Evolutionary conservation across 2,797 vertebrate genomes (phyloP).

Genomic region (Neosilurus hyrtlii): DNA sequence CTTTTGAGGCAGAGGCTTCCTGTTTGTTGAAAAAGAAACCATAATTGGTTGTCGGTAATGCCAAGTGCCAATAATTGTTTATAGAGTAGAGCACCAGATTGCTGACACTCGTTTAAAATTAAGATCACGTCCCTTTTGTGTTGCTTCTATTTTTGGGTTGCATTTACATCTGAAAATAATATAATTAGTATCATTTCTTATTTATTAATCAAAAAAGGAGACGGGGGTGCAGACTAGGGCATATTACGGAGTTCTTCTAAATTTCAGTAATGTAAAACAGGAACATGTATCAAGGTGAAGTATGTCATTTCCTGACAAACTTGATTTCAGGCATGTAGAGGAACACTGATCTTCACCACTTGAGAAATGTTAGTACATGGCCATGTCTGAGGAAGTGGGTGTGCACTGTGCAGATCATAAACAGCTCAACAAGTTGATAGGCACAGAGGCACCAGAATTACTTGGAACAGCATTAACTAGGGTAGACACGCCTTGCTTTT

Average conservation of each 20-base stretch:
- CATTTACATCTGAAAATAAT: background rate
- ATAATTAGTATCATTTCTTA: background rate
- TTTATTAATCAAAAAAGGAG: too few relatives aligned
- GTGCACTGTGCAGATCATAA: background rate
- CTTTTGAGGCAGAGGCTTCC: slow-evolving; percentile 9
- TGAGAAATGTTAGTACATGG: background rate
- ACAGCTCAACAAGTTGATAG: background rate
- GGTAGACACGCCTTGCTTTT: background rate
- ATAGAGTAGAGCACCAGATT: background rate
- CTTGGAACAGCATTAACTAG: background rate
- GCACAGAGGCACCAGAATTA: background rate
- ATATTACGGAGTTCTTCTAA: background rate
- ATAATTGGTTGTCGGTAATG: background rate
- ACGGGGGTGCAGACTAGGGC: too few relatives aligned
- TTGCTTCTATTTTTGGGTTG: background rate
- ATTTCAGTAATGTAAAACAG: background rate
- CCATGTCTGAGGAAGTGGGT: background rate
- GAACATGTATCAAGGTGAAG: background rate
- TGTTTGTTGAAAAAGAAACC: slow-evolving; percentile 14
- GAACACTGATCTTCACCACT: background rate
- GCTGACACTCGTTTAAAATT: background rate
- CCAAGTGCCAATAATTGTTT: background rate
- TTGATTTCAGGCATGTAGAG: slow-evolving; percentile 4
- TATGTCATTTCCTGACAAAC: slow-evolving; percentile 21
- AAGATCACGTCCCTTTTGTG: background rate